These are phyloP conservation scores for Sinocyclocheilus rhinocerous DNA, from an alignment of 2,113 vertebrate genomes.

Conservation along the genomic window DNA sequence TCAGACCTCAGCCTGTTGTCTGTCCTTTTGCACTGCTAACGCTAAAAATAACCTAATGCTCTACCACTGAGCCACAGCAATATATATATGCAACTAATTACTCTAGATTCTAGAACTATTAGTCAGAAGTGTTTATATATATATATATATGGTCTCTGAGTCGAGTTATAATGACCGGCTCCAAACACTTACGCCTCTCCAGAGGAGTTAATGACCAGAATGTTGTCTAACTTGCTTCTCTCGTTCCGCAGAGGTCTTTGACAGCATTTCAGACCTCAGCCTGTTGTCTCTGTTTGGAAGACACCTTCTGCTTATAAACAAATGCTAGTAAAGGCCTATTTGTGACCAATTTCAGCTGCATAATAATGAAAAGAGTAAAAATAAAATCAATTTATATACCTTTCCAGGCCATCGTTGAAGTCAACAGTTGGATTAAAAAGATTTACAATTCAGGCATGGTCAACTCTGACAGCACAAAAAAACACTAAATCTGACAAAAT, in stretches of 20 bases:
- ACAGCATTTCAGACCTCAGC: neutral
- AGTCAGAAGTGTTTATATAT: too few relatives aligned
- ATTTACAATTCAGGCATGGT: neutral
- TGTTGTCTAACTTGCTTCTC: conserved; percentile 12
- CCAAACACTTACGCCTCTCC: neutral
- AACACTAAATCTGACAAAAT: neutral
- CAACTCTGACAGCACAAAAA: neutral
- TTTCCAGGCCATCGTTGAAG: neutral
- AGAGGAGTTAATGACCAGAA: conserved; percentile 31
- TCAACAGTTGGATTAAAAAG: neutral
- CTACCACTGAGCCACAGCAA: too few relatives aligned
- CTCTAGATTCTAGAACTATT: too few relatives aligned
- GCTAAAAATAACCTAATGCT: too few relatives aligned
- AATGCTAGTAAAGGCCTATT: neutral
- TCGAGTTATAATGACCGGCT: neutral
- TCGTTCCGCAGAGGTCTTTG: neutral
- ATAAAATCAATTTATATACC: neutral
- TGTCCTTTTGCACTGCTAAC: too few relatives aligned
- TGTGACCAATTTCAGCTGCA: neutral
- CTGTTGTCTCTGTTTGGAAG: neutral
- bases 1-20: neutral
- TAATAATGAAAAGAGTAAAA: neutral
- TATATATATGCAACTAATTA: too few relatives aligned
- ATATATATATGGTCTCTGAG: neutral
- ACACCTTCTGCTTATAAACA: neutral